phyloP scores from a whole-genome alignment of 1,140 invertebrate genomes.

The Wasmannia auropunctata region DNA sequence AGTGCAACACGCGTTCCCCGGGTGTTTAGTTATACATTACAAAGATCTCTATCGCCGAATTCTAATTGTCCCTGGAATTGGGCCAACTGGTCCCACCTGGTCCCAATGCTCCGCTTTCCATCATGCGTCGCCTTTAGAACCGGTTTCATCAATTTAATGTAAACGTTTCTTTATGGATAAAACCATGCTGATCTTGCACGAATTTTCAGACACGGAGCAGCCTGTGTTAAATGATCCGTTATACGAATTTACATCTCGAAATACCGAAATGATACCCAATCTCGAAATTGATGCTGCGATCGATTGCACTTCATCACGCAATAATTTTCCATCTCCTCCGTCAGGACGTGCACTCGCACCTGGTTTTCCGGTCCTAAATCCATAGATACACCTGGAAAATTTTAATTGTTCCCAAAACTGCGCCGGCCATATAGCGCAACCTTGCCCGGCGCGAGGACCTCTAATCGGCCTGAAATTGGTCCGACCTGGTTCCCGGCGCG shows the following conservation, averaged over 20 bases:
- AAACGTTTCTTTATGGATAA: not conserved
- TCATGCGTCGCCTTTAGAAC: not conserved
- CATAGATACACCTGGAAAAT: not conserved
- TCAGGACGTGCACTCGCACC: too few species aligned
- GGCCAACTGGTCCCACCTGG: not conserved
- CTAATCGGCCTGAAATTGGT: conserved; percentile 53
- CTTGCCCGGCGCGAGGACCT: not conserved
- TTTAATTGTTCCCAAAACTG: not conserved
- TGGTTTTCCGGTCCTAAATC: not conserved
- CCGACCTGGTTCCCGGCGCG: conserved; percentile 49
- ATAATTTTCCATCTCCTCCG: not conserved
- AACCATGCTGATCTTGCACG: not conserved
- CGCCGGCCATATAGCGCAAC: not conserved
- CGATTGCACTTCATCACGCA: not conserved
- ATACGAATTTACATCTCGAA: not conserved
- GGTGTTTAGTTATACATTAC: conserved; percentile 8
- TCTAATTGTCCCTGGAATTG: not conserved
- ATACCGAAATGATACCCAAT: not conserved
- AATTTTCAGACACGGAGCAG: not conserved
- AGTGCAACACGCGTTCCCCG: not conserved
- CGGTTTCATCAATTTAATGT: not conserved
- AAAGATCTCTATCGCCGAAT: not conserved
- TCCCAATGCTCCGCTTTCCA: not conserved
- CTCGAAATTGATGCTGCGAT: not conserved
- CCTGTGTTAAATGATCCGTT: not conserved